Conservation (phyloP, 2,888 invertebrate genomes). For the Baronia brevicornis region DNA sequence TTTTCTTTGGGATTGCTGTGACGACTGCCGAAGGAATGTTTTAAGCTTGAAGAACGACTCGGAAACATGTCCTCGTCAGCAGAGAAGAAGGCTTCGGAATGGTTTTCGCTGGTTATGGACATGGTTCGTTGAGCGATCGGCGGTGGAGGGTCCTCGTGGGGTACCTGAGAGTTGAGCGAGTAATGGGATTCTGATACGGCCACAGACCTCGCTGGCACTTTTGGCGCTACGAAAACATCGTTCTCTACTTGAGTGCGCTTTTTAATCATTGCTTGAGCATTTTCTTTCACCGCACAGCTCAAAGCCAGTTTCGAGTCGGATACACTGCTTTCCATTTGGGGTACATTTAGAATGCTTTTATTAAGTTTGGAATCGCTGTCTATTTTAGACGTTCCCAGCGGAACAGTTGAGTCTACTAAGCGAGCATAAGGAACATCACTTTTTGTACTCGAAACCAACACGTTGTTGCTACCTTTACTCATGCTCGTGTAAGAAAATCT, state of each 20-base stretch:
- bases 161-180: slow-evolving; percentile 75
- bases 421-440: slow-evolving; percentile 88
- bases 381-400: slow-evolving; percentile 75
- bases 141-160: slow-evolving; percentile 74
- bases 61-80: slow-evolving; percentile 91
- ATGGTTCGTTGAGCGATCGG: slow-evolving; percentile 87
- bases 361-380: slow-evolving; percentile 83
- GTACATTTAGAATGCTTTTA: slow-evolving; percentile 70
- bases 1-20: slow-evolving; percentile 67
- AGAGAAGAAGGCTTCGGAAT: slow-evolving; percentile 93
- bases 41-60: slow-evolving; percentile 80
- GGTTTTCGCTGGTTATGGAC: slow-evolving; percentile 92
- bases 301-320: slow-evolving; percentile 91
- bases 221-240: slow-evolving; percentile 53
- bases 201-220: slow-evolving; percentile 63
- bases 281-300: slow-evolving; percentile 80
- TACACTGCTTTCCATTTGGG: slow-evolving; percentile 85
- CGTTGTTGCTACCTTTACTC: slow-evolving; percentile 60
- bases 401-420: slow-evolving; percentile 80
- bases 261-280: slow-evolving; percentile 41
- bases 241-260: slow-evolving; percentile 37
- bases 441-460: slow-evolving; percentile 60
- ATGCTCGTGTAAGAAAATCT: slow-evolving; percentile 68
- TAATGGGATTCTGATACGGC: slow-evolving; percentile 81
- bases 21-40: slow-evolving; percentile 76